Evolutionary conservation across 2,113 vertebrate genomes (phyloP).

Genomic region (Paradisaea rubra): DNA sequence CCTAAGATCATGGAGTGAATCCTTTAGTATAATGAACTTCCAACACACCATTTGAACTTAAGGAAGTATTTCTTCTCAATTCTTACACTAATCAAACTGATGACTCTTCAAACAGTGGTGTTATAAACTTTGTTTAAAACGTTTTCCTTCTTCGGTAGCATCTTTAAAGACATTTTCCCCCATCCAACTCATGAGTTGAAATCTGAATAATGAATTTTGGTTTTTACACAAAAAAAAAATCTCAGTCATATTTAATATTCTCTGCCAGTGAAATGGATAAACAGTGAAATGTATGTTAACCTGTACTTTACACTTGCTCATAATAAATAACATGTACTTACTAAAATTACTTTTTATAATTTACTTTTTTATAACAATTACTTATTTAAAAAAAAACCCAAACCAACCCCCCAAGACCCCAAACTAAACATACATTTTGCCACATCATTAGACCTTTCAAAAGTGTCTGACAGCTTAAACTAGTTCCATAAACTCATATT

Average conservation of each 20-base stretch:
- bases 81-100: background rate
- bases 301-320: background rate
- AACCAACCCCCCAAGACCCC: background rate
- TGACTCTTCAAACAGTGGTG: background rate
- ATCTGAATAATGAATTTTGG: background rate
- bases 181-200: background rate
- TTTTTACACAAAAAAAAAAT: background rate
- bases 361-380: background rate
- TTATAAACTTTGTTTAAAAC: background rate
- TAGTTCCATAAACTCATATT: background rate
- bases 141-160: background rate
- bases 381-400: background rate
- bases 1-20: background rate
- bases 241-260: background rate
- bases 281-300: background rate
- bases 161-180: background rate
- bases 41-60: background rate
- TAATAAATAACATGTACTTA: background rate
- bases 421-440: background rate
- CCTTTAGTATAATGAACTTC: background rate
- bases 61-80: background rate
- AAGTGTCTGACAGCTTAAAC: background rate
- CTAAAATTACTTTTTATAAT: too few species aligned
- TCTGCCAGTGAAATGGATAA: background rate
- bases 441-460: background rate